Conservation (phyloP, 2,797 vertebrate species). For the Myotis findleyi region DNA sequence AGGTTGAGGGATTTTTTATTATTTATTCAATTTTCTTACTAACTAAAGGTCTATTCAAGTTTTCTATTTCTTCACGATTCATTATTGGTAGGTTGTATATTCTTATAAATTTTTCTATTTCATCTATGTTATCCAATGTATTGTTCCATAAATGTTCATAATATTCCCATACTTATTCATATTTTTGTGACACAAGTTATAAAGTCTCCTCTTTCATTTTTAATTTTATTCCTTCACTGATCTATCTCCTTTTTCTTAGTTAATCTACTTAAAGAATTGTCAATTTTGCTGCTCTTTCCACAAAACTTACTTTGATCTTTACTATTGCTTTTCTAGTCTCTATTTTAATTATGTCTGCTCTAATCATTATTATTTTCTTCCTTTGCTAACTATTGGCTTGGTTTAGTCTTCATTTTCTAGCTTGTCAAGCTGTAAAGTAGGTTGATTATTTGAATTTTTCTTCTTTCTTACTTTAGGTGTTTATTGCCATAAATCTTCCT, state of each 20-base stretch:
- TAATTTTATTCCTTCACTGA: background rate
- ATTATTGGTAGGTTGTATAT: background rate
- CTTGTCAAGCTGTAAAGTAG: background rate
- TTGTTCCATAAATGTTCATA: background rate
- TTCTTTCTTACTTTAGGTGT: background rate
- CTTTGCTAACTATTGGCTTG: background rate
- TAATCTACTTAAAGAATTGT: background rate
- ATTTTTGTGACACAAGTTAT: background rate
- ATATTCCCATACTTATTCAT: background rate
- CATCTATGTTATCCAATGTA: background rate
- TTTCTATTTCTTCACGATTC: background rate
- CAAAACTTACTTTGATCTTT: background rate
- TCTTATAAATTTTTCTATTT: background rate
- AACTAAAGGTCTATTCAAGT: background rate
- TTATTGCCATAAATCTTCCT: background rate
- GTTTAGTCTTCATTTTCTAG: background rate
- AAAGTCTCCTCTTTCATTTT: background rate
- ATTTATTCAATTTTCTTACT: background rate
- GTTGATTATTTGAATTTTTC: background rate
- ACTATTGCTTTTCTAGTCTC: background rate
- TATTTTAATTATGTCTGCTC: background rate
- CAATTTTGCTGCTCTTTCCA: background rate
- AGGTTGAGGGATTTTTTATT: background rate
- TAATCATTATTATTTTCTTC: background rate
- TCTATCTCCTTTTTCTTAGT: background rate